Evolutionary conservation across 2,113 vertebrate genomes (phyloP).

Genomic region (Vulpes lagopus): DNA sequence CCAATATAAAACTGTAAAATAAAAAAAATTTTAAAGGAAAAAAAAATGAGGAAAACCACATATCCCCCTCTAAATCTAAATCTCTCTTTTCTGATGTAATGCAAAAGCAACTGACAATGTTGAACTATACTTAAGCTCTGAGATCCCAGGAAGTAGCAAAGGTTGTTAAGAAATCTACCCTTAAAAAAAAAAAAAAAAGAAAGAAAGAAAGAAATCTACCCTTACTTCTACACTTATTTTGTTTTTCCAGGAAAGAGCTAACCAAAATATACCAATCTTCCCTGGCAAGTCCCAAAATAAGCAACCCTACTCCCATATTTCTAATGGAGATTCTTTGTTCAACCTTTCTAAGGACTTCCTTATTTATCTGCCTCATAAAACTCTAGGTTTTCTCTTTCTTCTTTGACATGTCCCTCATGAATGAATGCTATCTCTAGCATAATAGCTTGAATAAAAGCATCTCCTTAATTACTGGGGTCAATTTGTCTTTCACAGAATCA

Average conservation of each 20-base stretch:
- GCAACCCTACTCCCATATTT: neutral
- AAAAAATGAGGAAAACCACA: neutral
- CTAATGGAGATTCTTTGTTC: neutral
- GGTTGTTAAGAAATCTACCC: neutral
- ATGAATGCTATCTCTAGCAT: neutral
- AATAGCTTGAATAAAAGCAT: neutral
- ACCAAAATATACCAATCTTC: neutral
- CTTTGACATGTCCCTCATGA: neutral
- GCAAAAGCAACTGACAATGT: neutral
- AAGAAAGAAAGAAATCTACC: neutral
- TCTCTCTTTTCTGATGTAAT: conserved; percentile 19
- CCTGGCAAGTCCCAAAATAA: neutral
- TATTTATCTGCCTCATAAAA: neutral
- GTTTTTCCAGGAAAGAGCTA: neutral
- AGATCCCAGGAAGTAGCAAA: neutral
- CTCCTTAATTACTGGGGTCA: neutral
- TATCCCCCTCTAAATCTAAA: neutral
- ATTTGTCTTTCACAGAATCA: neutral
- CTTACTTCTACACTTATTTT: neutral
- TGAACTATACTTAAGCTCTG: conserved; percentile 2
- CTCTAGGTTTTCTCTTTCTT: neutral
- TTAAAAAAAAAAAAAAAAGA: too few relatives aligned
- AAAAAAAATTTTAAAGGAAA: too few relatives aligned
- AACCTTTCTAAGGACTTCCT: neutral
- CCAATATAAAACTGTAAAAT: too few relatives aligned